phyloP scores from a whole-genome alignment of 2,888 invertebrate species.

The Brachypalpus laphriformis region DNA sequence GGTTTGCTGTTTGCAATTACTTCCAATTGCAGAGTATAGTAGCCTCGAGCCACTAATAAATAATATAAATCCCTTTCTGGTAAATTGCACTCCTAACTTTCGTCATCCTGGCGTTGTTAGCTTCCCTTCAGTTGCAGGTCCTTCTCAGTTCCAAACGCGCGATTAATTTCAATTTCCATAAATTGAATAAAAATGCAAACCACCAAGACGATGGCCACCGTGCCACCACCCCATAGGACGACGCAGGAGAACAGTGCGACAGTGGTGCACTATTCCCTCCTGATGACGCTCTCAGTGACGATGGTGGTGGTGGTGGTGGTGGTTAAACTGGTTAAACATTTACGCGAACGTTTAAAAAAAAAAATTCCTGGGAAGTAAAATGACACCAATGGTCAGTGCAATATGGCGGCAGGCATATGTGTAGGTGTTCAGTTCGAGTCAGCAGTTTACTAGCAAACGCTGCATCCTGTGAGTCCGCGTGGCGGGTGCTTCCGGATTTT shows the following conservation, averaged over 20 bases:
- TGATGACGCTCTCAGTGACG: not conserved
- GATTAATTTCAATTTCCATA: slow-evolving; percentile 68
- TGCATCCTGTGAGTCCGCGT: slow-evolving; percentile 32
- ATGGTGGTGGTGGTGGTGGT: not conserved
- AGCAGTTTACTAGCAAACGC: slow-evolving; percentile 30
- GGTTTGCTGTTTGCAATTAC: slow-evolving; percentile 8
- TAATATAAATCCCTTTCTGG: slow-evolving; percentile 25
- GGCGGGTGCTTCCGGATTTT: slow-evolving; percentile 44
- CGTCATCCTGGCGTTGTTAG: not conserved
- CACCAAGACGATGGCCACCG: slow-evolving; percentile 8
- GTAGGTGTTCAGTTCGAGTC: slow-evolving; percentile 7
- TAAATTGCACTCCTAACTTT: slow-evolving; percentile 19
- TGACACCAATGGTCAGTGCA: slow-evolving; percentile 44
- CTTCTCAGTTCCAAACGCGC: slow-evolving; percentile 34
- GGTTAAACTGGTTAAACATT: slow-evolving; percentile 57
- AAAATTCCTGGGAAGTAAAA: slow-evolving; percentile 13
- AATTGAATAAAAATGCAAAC: slow-evolving; percentile 54
- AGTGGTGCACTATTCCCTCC: not conserved
- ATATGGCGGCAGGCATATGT: not conserved
- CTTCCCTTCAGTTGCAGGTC: slow-evolving; percentile 2
- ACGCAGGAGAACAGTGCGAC: not conserved
- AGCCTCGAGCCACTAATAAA: slow-evolving; percentile 23
- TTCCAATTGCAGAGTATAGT: not conserved
- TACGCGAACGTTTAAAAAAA: slow-evolving; percentile 61
- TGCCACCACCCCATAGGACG: not conserved